Evolutionary conservation across 2,888 invertebrate genomes (phyloP), one percentile per base, ranked within the genome.

Genomic region (Chirona hameri): DNA sequence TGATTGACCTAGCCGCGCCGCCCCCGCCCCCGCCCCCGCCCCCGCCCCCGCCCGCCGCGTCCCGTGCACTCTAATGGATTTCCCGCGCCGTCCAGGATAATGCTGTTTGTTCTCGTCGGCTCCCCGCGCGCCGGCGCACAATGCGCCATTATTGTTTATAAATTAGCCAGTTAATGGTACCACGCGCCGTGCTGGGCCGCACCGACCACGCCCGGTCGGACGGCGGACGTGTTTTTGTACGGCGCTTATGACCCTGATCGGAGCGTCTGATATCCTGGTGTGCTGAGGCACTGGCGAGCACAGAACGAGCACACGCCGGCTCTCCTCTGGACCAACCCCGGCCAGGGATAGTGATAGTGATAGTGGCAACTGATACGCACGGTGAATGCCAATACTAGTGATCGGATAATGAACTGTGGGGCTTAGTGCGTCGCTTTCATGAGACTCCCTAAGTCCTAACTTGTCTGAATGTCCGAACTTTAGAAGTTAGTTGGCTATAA

Each of bases 131-230:
- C 39, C 72, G 18, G 21, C 18, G 12, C 72, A 72, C 72, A 72
- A 72, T 72, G 72, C 72, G 18, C 72, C 72, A 72, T 72, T 72
- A 72, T 72, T 72, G 72, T 72, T 72, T 72, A 72, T 72, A 72
- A 72, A 72, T 72, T 31, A 72, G 18, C 29, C 29, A 15, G 31
- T 29, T 72, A 39, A 72, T 72, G 39, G 72, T 4, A 0, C 72
- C 21, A 14, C 29, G 31, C 39, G 69, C 29, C 29, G 69, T 10
- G 69, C 29, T 27, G 69, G 69, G 27, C 29, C 10, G 27, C 7
- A 27, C 29, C 69, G 29, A 10, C 9, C 69, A 24, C 69, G 27
- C 27, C 27, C 69, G 69, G 14, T 39, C 5, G 18, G 31, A 7
- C 21, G 18, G 39, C 1, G 10, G 31, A 10, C 29, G 72, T 29